Evolutionary conservation across 2,797 vertebrate genomes (phyloP), one percentile per base, ranked within the genome.

Genomic region (Bradypodion pumilum): DNA sequence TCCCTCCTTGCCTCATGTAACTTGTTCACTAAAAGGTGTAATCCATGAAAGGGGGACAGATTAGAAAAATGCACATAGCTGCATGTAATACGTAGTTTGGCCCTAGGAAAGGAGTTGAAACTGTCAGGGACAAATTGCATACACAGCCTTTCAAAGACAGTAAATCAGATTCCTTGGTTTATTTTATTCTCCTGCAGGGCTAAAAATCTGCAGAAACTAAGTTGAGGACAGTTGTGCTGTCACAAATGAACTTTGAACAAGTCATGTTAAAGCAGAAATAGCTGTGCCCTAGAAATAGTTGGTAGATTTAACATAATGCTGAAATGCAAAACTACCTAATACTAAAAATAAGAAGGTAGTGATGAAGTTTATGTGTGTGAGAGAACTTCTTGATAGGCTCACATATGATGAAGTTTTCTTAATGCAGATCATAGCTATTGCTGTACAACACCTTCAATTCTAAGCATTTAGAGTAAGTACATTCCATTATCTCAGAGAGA

Each of bases 241-340:
- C 65, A 60, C 56, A 88, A 44, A 89, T 82, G 90, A 89, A 86
- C 68, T 68, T 72, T 62, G 62, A 19, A 77, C 10, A 81, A 80
- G 8, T 65, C 46, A 87, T 84, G 84, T 70, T 66, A 40, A 23
- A 80, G n/a, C 59, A 78, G 37, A 90, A 0, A 0, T 63, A 83
- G 2, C 32, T 70, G 89, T 87, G 78, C 75, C 16, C 49, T 78
- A 56, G 83, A 83, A 72, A 75, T 7, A 90, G 80, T 68, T 88
- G 60, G n/a, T 74, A 91, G 74, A 88, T 91, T 90, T 93, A 92
- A 91, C 80, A 91, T 88, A 94, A 93, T 92, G 52, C 52, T 60
- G 66, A 42, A 91, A 93, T 91, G 46, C 10, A 80, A 91, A 93
- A 93, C 44, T 2, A 66, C 68, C 49, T 75, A 42, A 89, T 91